A percentile compares a stretch with the other conserved stretches of the same genome.
Conservation (phyloP, 2,113 vertebrate genomes). For the Eurystomus gularis region DNA sequence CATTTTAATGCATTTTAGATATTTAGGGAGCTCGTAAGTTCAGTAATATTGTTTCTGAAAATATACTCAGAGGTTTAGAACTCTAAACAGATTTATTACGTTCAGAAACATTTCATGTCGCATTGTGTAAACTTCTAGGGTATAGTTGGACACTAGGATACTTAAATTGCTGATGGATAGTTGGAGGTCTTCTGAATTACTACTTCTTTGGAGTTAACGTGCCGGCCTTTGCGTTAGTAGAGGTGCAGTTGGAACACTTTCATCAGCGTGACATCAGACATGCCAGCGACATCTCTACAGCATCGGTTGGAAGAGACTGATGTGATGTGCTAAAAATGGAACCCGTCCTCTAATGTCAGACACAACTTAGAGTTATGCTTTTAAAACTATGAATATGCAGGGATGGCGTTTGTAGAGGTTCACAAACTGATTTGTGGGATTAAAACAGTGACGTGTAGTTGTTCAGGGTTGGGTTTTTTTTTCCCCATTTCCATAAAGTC, state of each 20-base stretch:
- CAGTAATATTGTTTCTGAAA: not conserved
- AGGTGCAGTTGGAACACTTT: not conserved
- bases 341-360: not conserved
- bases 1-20: not conserved
- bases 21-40: not conserved
- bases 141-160: too few species aligned
- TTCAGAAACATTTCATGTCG: not conserved
- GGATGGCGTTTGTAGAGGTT: not conserved
- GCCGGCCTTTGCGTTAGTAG: not conserved
- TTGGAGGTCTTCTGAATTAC: not conserved
- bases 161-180: not conserved
- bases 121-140: too few species aligned
- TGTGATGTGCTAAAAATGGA: not conserved
- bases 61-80: not conserved
- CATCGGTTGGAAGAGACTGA: not conserved
- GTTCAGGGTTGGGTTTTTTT: not conserved
- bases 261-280: not conserved
- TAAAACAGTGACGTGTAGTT: fast-evolving
- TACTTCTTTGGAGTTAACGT: not conserved
- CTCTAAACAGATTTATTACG: not conserved
- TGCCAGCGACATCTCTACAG: not conserved
- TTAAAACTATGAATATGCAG: not conserved
- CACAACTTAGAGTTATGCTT: not conserved
- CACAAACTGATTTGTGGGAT: not conserved
- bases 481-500: not conserved